Conservation (phyloP, 2,797 vertebrate genomes). For the Onychomys leucogaster region DNA sequence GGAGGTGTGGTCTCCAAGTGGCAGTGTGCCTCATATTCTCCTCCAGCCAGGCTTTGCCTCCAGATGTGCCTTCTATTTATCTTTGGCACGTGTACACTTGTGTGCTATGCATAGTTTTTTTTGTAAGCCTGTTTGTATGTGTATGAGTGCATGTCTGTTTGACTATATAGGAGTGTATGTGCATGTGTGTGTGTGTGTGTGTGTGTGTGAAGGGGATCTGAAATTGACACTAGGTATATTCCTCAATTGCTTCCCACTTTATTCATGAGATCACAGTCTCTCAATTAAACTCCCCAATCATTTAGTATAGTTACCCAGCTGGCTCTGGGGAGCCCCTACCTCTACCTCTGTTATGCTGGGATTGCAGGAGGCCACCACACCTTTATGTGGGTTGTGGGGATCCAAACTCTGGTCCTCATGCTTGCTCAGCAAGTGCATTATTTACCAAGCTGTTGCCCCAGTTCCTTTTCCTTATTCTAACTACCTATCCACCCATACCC, state of each 20-base stretch:
- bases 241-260: neutral
- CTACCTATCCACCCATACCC: rapidly evolving
- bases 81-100: neutral
- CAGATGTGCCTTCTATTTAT: neutral
- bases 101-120: too few species aligned
- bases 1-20: neutral
- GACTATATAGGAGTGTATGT: neutral
- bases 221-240: neutral
- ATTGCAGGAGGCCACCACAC: neutral
- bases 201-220: neutral
- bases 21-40: neutral
- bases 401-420: neutral
- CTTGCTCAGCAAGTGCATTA: neutral
- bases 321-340: neutral
- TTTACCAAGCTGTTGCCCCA: too few species aligned
- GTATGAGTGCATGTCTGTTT: neutral
- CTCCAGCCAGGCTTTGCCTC: neutral
- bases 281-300: neutral
- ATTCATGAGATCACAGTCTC: neutral
- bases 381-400: neutral
- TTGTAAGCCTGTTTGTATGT: neutral
- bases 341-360: neutral
- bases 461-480: neutral
- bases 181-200: neutral
- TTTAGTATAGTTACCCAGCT: neutral